These are phyloP conservation scores for Macheiramphus alcinus DNA, from an alignment of 2,113 vertebrate species.

Conservation along the genomic window DNA sequence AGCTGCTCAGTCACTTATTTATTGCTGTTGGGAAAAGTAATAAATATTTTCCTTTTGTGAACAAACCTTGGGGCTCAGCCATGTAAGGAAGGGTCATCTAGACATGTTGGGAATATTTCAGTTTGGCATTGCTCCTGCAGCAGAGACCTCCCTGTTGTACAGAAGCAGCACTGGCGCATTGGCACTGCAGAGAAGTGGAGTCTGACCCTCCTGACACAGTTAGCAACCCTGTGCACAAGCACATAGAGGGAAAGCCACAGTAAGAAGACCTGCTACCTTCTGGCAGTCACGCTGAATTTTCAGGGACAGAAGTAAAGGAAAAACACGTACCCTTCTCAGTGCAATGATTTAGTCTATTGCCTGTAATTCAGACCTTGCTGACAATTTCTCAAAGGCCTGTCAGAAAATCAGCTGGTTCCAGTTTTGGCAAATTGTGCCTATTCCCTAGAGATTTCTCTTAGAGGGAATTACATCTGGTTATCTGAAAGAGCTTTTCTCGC, in stretches of 20 bases:
- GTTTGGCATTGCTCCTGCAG: not conserved
- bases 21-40: not conserved
- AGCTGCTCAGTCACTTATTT: not conserved
- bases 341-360: not conserved
- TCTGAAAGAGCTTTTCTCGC: not conserved
- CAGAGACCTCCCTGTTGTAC: not conserved
- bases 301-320: not conserved
- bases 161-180: not conserved
- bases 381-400: not conserved
- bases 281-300: not conserved
- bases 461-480: not conserved
- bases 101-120: not conserved
- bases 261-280: not conserved
- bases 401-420: not conserved
- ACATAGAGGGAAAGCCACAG: not conserved
- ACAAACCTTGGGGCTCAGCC: not conserved
- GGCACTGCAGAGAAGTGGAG: not conserved
- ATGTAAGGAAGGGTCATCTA: not conserved
- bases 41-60: not conserved
- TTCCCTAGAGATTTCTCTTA: not conserved
- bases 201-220: not conserved
- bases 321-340: not conserved
- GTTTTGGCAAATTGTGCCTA: conserved; percentile 1
- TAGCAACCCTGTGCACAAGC: not conserved
- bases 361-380: not conserved